Conservation (phyloP, 2,797 vertebrate species). For the Acestrorhynchus altus region DNA sequence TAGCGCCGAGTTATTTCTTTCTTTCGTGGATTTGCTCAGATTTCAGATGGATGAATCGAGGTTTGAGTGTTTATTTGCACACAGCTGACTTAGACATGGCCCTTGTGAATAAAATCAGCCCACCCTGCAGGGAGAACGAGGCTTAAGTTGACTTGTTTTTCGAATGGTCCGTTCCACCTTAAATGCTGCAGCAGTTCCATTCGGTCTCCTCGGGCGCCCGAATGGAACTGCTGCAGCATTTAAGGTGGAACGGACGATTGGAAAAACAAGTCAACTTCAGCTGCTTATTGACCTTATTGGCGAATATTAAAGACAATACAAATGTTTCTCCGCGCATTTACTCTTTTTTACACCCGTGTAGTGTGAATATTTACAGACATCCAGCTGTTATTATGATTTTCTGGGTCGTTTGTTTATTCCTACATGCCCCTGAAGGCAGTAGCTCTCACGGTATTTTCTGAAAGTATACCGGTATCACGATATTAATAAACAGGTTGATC, state of each 20-base stretch:
- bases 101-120: no score
- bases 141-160: background rate
- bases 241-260: background rate
- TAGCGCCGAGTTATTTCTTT: no score
- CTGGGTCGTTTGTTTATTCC: constrained; percentile 3
- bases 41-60: no score
- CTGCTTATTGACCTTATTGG: background rate
- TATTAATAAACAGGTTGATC: no score
- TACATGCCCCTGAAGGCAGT: background rate
- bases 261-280: background rate
- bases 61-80: no score
- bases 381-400: no score
- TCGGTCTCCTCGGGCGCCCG: background rate
- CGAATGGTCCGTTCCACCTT: background rate
- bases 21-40: no score
- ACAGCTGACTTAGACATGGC: no score
- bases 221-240: background rate
- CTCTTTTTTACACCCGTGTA: no score
- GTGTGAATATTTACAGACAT: no score
- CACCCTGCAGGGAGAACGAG: background rate
- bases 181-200: background rate
- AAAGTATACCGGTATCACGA: background rate
- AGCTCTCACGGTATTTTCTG: background rate
- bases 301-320: no score
- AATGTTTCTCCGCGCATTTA: no score